A percentile compares a stretch with the other conserved stretches of the same genome.
phyloP scores from a whole-genome alignment of 2,888 invertebrate genomes.

The Apamea sordens region DNA sequence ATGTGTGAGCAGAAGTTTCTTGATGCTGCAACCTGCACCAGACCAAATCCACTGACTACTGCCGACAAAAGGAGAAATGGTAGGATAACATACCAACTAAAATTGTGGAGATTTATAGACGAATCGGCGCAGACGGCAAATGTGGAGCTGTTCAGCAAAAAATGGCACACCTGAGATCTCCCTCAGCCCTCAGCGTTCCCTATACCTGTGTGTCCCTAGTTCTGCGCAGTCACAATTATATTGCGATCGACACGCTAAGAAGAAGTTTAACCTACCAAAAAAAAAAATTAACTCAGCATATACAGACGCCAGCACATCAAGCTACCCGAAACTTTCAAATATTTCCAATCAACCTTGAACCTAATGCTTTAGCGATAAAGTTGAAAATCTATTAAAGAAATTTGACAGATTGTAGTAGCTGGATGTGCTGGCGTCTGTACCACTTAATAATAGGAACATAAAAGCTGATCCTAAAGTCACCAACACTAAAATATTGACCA shows the following conservation, averaged over 20 bases:
- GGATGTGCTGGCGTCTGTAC: too few relatives aligned
- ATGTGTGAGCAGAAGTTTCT: background rate
- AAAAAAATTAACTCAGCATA: background rate
- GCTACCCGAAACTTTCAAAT: too few relatives aligned
- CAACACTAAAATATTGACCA: background rate
- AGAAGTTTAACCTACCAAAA: background rate
- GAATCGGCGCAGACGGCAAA: background rate
- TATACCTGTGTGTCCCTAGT: background rate
- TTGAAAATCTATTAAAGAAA: too few relatives aligned
- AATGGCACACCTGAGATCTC: background rate
- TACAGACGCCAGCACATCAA: too few relatives aligned
- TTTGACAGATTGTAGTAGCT: too few relatives aligned
- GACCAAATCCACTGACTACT: background rate
- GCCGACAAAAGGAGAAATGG: background rate
- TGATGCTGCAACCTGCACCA: background rate
- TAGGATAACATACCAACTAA: background rate
- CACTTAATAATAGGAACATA: background rate
- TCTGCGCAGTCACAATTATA: background rate
- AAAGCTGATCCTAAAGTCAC: background rate
- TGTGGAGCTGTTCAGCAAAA: background rate
- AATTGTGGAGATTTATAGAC: background rate
- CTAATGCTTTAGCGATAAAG: too few relatives aligned
- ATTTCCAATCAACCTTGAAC: too few relatives aligned
- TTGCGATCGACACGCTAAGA: background rate
- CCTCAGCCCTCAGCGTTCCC: background rate